phyloP scores from a whole-genome alignment of 2,888 invertebrate species.

The Galerucella nymphaeae region DNA sequence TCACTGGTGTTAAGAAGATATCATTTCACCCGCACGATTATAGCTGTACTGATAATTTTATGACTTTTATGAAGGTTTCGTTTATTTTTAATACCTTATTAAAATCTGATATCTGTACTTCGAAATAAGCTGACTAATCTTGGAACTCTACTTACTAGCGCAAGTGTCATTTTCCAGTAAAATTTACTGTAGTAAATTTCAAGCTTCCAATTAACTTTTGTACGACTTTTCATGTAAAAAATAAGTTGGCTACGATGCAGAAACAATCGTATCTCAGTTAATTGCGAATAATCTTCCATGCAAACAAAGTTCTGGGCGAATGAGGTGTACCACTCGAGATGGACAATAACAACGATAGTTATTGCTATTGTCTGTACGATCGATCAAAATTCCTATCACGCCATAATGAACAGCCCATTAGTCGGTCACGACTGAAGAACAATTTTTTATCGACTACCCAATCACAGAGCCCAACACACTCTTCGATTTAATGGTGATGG shows the following conservation, averaged over 20 bases:
- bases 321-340: slow-evolving; percentile 27
- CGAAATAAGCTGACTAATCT: no score
- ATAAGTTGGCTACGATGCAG: neutral
- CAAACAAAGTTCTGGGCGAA: slow-evolving; percentile 20
- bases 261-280: slow-evolving; percentile 11
- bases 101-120: neutral
- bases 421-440: slow-evolving; percentile 32
- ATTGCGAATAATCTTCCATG: slow-evolving; percentile 12
- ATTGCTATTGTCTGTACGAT: slow-evolving; percentile 38
- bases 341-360: slow-evolving; percentile 35
- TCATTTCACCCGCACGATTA: neutral
- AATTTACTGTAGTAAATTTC: no score
- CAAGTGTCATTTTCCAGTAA: no score
- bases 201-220: no score
- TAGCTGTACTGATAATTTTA: slow-evolving; percentile 2
- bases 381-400: slow-evolving; percentile 44
- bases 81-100: neutral
- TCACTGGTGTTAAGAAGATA: neutral
- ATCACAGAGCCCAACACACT: slow-evolving; percentile 15
- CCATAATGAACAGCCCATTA: slow-evolving; percentile 44
- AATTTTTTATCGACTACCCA: slow-evolving; percentile 30
- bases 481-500: neutral
- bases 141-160: no score
- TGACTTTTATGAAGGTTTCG: neutral
- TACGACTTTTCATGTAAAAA: neutral